Base-by-base conservation (phyloP, 2,797 vertebrate species). In the Pseudocheirus occidentalis region DNA sequence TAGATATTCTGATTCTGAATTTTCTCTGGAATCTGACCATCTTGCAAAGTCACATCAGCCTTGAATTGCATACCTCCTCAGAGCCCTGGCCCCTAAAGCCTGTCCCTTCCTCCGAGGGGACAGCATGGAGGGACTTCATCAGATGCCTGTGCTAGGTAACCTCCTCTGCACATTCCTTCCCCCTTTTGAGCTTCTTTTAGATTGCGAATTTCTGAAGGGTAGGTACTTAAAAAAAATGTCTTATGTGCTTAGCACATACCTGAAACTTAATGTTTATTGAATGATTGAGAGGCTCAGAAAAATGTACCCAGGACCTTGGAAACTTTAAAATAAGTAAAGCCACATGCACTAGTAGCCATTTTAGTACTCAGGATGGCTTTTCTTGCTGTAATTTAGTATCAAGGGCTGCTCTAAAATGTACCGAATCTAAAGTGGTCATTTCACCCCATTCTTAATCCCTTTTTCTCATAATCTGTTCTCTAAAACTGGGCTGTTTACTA, bases 391-490 rank as follows among this genome's bases (percentile, higher is more conserved):
- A 94, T 93, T 95, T 93, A 92, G 95, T 95, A 93, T 92, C 93
- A 95, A 97, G 94, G 96, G 90, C 66, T 95, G 93, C 93, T 66
- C 96, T 92, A 96, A 50, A 55, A 92, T 91, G 94, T 92, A 56
- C 81, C 90, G 94, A 95, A 94, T 97, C 57, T 92, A 90, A 95
- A 96, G 93, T 90, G 94, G 96, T 95, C 91, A 93, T 93, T 97
- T 96, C 18, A 90, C 58, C 96, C n/a, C 54, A 0, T 0, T 96
- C 57, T 96, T 95, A 94, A 96, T 95, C 90, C 31, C 62, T 97
- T 97, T 94, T 97, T 95, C 96, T 62, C 14, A n/a, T 95, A 94
- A 96, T 89, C 62, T 81, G 96, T 97, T 90, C 91, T 92, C 89
- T 29, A 95, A 56, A 95, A 95, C 40, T 90, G 94, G 53, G 59